phyloP scores from a whole-genome alignment of 2,113 vertebrate species.

The human region DNA sequence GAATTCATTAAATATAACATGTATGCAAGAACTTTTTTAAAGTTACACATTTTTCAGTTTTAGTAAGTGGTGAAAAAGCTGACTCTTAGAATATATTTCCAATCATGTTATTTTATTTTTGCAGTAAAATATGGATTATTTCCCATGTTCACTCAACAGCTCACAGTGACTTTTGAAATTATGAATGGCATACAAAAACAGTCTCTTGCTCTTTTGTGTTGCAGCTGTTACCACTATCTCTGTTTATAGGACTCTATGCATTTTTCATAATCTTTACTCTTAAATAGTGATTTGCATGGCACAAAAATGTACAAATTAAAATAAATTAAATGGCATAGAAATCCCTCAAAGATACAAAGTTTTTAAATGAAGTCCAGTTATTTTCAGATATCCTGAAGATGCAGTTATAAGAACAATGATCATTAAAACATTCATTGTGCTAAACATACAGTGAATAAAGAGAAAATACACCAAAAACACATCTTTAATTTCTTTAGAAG shows the following conservation, averaged over 20 bases:
- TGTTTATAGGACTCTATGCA: neutral
- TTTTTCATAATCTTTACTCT: neutral
- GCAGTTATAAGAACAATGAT: neutral
- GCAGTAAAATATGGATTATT: neutral
- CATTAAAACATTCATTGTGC: neutral
- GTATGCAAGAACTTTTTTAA: neutral
- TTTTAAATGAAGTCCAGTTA: neutral
- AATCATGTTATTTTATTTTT: neutral
- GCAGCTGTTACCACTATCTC: neutral
- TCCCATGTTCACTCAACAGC: neutral
- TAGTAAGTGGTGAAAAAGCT: conserved; percentile 22
- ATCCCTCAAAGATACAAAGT: neutral
- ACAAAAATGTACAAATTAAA: neutral
- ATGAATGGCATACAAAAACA: neutral
- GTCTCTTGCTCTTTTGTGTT: neutral
- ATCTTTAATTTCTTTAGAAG: neutral
- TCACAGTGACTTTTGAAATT: neutral
- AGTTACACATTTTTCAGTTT: conserved; percentile 20
- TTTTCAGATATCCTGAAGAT: neutral
- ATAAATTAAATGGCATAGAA: neutral
- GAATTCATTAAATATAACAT: conserved; percentile 8
- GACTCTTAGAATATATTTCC: neutral
- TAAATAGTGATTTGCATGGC: neutral
- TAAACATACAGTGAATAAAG: neutral
- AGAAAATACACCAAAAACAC: neutral